Percentiles rank a stretch among this genome's conserved stretches.
Evolutionary conservation across 2,888 invertebrate species (phyloP).

Genomic region (Dasypogon diadema): DNA sequence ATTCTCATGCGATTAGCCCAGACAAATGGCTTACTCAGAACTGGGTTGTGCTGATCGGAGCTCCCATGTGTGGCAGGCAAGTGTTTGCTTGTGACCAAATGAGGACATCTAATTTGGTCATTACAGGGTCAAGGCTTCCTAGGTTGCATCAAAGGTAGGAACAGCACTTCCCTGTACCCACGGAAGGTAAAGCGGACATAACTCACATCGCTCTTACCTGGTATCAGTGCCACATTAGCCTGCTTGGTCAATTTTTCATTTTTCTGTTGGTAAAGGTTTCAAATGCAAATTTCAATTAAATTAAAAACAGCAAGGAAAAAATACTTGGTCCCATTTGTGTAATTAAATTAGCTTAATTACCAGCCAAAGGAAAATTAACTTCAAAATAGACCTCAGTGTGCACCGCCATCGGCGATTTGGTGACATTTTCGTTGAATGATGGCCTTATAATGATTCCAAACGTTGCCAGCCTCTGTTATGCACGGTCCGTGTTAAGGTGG

Average conservation of each 20-base stretch:
- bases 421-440: slow-evolving; percentile 26
- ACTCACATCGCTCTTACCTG: background rate
- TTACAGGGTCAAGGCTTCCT: slow-evolving; percentile 18
- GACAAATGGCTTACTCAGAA: slow-evolving; percentile 37
- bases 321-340: slow-evolving; percentile 14
- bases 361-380: slow-evolving; percentile 38
- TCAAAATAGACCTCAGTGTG: slow-evolving; percentile 2
- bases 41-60: slow-evolving; percentile 1
- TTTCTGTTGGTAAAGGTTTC: background rate
- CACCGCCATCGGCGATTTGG: background rate
- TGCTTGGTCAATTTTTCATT: background rate
- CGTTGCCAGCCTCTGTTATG: too few relatives aligned
- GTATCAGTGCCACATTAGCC: background rate
- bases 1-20: slow-evolving; percentile 23
- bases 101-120: slow-evolving; percentile 13
- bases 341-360: slow-evolving; percentile 35
- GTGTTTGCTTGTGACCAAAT: slow-evolving; percentile 27
- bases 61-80: slow-evolving; percentile 1
- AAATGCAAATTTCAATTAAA: slow-evolving; percentile 40
- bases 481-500: background rate
- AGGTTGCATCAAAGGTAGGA: background rate
- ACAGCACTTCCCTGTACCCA: background rate
- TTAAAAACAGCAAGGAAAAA: slow-evolving; percentile 24
- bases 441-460: slow-evolving; percentile 12
- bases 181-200: background rate